A percentile compares a stretch with the other conserved stretches of the same genome.
phyloP scores from a whole-genome alignment of 2,888 invertebrate species.

The Phania funesta region DNA sequence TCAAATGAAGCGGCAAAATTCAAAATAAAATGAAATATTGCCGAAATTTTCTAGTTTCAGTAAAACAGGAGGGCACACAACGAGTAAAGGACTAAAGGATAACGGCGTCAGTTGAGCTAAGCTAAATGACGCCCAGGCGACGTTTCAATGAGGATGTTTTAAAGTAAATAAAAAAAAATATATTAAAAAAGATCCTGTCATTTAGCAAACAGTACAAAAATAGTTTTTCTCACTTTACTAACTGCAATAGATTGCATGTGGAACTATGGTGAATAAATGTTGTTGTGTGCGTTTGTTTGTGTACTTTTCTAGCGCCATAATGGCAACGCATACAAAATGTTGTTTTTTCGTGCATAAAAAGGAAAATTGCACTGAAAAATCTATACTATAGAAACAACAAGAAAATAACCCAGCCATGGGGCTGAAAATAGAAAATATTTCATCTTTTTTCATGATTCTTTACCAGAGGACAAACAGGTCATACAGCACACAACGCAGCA shows the following conservation, averaged over 20 bases:
- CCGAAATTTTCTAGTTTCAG: constrained; percentile 62
- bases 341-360: constrained; percentile 56
- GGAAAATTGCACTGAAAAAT: constrained; percentile 41
- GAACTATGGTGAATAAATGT: constrained; percentile 45
- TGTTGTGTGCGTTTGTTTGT: constrained; percentile 15
- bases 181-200: constrained; percentile 55
- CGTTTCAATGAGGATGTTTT: constrained; percentile 66
- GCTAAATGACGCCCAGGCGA: constrained; percentile 79
- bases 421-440: constrained; percentile 74
- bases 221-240: constrained; percentile 48
- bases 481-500: constrained; percentile 65
- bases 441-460: constrained; percentile 60
- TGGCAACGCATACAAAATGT: constrained; percentile 67
- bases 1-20: constrained; percentile 79
- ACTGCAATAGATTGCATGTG: constrained; percentile 60
- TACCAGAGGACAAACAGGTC: constrained; percentile 79
- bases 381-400: constrained; percentile 6
- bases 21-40: constrained; percentile 77
- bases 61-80: not conserved
- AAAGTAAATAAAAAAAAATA: constrained; percentile 5
- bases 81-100: constrained; percentile 55
- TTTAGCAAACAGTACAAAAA: constrained; percentile 64
- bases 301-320: constrained; percentile 60
- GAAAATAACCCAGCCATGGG: constrained; percentile 55
- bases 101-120: constrained; percentile 66